Percentiles rank a stretch among this genome's conserved stretches.
Evolutionary conservation across 2,113 vertebrate genomes (phyloP).

Genomic region (Marmota flaviventris): DNA sequence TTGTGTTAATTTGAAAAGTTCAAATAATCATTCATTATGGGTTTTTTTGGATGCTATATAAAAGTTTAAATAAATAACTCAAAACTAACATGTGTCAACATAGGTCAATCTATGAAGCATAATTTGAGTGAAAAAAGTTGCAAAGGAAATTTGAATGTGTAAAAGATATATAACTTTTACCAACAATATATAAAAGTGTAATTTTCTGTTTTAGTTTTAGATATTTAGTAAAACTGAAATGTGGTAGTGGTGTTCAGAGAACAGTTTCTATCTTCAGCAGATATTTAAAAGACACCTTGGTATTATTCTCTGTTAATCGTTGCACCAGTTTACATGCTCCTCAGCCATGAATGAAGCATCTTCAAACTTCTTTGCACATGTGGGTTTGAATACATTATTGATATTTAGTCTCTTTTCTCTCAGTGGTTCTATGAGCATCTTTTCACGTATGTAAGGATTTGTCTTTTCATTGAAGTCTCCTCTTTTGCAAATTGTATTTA

Average conservation of each 20-base stretch:
- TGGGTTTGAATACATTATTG: background rate
- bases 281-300: background rate
- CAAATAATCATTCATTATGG: background rate
- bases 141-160: background rate
- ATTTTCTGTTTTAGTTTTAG: too few relatives aligned
- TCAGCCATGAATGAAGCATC: background rate
- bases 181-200: too few relatives aligned
- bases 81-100: background rate
- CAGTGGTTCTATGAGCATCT: background rate
- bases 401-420: background rate
- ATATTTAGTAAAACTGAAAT: background rate
- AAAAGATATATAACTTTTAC: background rate
- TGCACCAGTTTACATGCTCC: background rate
- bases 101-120: background rate
- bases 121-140: background rate
- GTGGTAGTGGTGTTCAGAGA: background rate
- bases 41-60: background rate
- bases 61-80: background rate
- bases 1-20: background rate
- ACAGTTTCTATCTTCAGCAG: background rate
- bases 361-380: background rate
- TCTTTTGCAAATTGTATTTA: background rate
- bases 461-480: background rate
- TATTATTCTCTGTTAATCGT: background rate
- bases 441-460: background rate